These are phyloP conservation scores for Abscondita cerata DNA, from an alignment of 2,888 invertebrate genomes.

Conservation along the genomic window DNA sequence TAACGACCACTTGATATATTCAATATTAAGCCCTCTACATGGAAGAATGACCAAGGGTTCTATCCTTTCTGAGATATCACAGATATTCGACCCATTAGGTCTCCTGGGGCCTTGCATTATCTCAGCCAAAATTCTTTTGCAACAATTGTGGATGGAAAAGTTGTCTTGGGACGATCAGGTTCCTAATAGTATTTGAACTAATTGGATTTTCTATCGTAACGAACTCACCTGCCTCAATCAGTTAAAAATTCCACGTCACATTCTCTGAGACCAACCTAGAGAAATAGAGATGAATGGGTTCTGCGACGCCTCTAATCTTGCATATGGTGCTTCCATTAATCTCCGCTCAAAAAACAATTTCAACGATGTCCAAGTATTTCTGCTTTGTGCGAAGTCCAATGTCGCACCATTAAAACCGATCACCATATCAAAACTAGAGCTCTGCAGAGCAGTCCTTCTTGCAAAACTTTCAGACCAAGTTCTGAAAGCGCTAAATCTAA, in stretches of 20 bases:
- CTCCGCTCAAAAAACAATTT: too few relatives aligned
- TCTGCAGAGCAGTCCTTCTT: not conserved
- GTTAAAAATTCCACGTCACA: not conserved
- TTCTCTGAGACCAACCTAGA: not conserved
- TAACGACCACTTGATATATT: not conserved
- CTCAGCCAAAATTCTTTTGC: conserved; percentile 39
- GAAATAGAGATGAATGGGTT: not conserved
- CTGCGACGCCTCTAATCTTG: not conserved
- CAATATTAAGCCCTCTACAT: not conserved
- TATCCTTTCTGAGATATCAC: conserved; percentile 32
- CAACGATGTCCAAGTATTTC: too few relatives aligned
- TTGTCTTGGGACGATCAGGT: conserved; percentile 38
- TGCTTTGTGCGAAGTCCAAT: too few relatives aligned
- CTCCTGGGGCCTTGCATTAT: conserved; percentile 36
- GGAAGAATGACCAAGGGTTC: conserved; percentile 20
- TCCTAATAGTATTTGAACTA: conserved; percentile 16
- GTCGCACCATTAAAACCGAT: too few relatives aligned
- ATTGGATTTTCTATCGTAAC: conserved; percentile 30
- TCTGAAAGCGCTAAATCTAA: conserved; percentile 12
- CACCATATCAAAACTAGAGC: not conserved
- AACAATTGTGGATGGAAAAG: conserved; percentile 37
- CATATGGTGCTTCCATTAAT: too few relatives aligned
- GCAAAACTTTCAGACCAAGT: not conserved
- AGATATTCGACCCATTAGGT: conserved; percentile 42
- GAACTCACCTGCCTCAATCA: not conserved